Percentiles rank a stretch among this genome's conserved stretches.
Conservation (phyloP, 2,113 vertebrate species). For the Euleptes europaea region DNA sequence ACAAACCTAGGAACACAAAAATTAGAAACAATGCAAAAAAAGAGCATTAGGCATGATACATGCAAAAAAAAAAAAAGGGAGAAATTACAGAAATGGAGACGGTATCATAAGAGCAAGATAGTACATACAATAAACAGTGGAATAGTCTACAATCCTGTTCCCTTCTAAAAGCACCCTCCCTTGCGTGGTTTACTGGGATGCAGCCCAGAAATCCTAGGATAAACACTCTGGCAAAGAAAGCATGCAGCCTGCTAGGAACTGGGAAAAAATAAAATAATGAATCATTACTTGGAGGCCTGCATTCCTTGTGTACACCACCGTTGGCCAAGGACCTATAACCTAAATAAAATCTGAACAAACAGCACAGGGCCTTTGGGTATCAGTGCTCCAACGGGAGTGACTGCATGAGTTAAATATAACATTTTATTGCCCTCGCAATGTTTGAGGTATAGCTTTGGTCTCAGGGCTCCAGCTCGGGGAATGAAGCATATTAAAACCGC, state of each 20-base stretch:
- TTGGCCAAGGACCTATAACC: constrained; percentile 46
- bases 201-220: background rate
- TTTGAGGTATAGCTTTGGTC: constrained; percentile 57
- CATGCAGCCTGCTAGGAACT: background rate
- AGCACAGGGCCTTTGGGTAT: constrained; percentile 36
- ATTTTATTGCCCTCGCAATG: constrained; percentile 65
- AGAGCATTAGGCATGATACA: too few relatives aligned
- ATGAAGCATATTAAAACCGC: constrained; percentile 62
- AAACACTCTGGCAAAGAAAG: background rate
- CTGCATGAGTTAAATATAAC: constrained; percentile 61
- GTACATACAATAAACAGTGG: too few relatives aligned
- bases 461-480: constrained; percentile 41
- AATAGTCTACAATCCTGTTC: too few relatives aligned
- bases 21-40: too few relatives aligned
- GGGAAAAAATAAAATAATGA: background rate
- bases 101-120: too few relatives aligned
- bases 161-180: too few relatives aligned
- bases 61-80: too few relatives aligned
- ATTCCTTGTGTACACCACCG: constrained; percentile 36
- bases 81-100: too few relatives aligned
- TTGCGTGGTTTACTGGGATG: background rate
- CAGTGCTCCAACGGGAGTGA: constrained; percentile 28
- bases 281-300: constrained; percentile 16
- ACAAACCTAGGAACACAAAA: too few relatives aligned
- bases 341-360: constrained; percentile 52